A percentile compares a stretch with the other conserved stretches of the same genome.
These are phyloP conservation scores for Ateles fusciceps DNA, from an alignment of 2,797 vertebrate genomes.

Conservation along the genomic window DNA sequence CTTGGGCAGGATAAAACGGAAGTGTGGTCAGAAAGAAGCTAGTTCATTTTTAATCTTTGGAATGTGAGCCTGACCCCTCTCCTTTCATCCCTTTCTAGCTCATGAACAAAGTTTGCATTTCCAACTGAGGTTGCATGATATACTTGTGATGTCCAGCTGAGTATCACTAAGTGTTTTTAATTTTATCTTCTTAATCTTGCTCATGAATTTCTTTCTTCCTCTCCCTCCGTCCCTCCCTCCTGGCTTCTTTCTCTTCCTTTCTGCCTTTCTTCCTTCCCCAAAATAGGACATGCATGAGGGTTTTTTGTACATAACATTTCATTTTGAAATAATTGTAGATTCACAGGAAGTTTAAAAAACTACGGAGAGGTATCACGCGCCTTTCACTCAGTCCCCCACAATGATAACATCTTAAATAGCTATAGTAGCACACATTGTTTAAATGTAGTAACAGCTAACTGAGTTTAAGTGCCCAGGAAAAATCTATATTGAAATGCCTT, in stretches of 20 bases:
- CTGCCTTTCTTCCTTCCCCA: not conserved
- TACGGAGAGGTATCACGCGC: not conserved
- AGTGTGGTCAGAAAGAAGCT: not conserved
- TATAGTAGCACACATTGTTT: not conserved
- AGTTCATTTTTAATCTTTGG: not conserved
- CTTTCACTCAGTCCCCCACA: not conserved
- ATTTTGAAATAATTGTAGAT: slow-evolving; percentile 5
- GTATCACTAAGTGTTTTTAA: not conserved
- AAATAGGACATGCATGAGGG: not conserved
- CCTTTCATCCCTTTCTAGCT: not conserved
- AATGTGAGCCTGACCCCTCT: not conserved
- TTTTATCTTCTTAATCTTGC: not conserved
- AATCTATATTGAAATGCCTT: not conserved
- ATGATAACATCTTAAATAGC: not conserved
- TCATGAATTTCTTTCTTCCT: not conserved
- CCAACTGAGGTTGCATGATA: not conserved
- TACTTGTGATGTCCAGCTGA: not conserved
- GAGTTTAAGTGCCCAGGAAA: not conserved
- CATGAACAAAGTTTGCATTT: not conserved
- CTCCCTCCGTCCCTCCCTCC: not conserved
- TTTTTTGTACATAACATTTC: not conserved
- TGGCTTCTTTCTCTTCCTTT: not conserved
- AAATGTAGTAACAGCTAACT: not conserved
- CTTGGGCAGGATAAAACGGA: not conserved
- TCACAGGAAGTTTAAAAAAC: not conserved